Percentiles rank a stretch among this genome's conserved stretches.
These are phyloP conservation scores for Periparus ater DNA, from an alignment of 2,797 vertebrate species.

Conservation along the genomic window DNA sequence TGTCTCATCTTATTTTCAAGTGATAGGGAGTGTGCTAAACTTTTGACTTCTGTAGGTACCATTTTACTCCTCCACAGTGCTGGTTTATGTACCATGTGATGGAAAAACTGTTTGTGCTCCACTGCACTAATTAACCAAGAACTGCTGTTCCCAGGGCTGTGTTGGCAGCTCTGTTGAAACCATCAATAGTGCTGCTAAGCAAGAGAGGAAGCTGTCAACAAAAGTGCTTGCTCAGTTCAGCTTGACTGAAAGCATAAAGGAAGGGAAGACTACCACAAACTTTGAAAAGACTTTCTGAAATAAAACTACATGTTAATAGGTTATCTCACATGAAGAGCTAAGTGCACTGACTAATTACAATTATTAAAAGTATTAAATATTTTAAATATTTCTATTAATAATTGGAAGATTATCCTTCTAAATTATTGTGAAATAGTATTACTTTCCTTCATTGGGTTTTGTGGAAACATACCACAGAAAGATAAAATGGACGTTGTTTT, in stretches of 20 bases:
- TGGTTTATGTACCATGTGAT: constrained; percentile 8
- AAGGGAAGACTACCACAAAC: background rate
- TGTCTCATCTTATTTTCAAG: background rate
- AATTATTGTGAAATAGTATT: background rate
- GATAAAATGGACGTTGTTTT: background rate
- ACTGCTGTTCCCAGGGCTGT: constrained; percentile 18
- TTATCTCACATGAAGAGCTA: background rate
- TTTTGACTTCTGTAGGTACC: background rate
- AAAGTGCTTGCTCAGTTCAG: background rate
- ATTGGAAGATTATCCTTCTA: background rate
- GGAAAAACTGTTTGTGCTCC: constrained; percentile 52
- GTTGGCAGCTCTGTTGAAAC: constrained; percentile 49
- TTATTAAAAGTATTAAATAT: background rate
- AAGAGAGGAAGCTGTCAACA: constrained; percentile 24
- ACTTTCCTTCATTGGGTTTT: background rate
- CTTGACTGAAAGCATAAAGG: background rate
- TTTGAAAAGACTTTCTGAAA: background rate
- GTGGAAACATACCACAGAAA: background rate
- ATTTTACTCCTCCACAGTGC: background rate
- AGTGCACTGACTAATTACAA: background rate
- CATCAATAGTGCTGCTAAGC: constrained; percentile 19
- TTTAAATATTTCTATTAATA: background rate
- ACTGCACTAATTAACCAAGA: constrained; percentile 58
- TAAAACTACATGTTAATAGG: background rate
- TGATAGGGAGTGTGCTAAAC: background rate